phyloP scores from a whole-genome alignment of 2,888 invertebrate species.

The Alentia gelatinosa region DNA sequence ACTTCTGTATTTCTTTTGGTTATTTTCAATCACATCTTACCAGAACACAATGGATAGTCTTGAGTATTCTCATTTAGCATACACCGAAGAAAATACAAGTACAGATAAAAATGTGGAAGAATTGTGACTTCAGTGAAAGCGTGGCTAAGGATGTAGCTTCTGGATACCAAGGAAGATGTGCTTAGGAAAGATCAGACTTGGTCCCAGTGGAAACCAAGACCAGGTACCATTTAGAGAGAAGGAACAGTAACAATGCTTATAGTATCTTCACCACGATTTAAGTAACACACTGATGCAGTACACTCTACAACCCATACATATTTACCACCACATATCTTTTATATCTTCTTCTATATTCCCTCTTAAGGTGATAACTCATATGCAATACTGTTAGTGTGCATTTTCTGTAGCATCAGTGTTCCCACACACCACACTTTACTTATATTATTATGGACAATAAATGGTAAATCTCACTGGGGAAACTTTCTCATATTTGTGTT shows the following conservation, averaged over 20 bases:
- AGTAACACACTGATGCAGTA: not conserved
- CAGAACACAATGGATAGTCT: not conserved
- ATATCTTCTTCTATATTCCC: not conserved
- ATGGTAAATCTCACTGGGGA: too few species aligned
- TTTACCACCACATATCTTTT: not conserved
- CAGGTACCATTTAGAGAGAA: too few species aligned
- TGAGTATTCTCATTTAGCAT: conserved; percentile 2
- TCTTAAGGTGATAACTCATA: not conserved
- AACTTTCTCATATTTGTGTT: too few species aligned
- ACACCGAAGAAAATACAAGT: not conserved
- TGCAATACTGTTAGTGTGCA: not conserved
- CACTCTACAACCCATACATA: not conserved
- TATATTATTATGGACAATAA: too few species aligned
- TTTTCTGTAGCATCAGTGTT: not conserved
- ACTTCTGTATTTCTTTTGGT: too few species aligned
- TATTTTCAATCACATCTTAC: too few species aligned
- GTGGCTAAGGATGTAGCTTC: not conserved
- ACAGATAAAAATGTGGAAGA: not conserved
- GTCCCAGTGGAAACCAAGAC: too few species aligned
- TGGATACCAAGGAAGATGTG: too few species aligned
- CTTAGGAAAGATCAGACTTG: too few species aligned
- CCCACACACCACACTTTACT: too few species aligned
- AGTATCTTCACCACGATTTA: too few species aligned
- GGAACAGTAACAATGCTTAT: not conserved
- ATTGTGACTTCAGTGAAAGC: not conserved